Evolutionary conservation across 2,797 vertebrate species (phyloP), one percentile per base, ranked within the genome.

Genomic region (Margarornis squamiger): DNA sequence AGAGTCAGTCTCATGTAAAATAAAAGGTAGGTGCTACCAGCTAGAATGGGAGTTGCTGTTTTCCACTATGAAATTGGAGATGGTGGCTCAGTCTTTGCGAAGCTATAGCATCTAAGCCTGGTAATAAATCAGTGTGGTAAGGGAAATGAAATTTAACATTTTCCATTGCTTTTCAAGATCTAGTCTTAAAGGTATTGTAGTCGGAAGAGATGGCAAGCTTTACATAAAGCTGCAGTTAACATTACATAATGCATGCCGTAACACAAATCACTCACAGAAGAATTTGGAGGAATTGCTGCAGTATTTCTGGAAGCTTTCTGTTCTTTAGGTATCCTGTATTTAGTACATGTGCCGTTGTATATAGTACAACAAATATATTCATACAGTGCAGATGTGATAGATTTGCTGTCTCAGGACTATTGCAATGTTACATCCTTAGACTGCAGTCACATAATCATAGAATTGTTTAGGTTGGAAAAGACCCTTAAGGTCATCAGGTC

Each of bases 1-100:
- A 45, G 86, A 78, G 88, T 88, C 57, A 48, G 24, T 85, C 36
- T 89, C 52, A 49, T 72, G 36, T 72, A 30, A 92, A 95, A 78
- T 77, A 62, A 58, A 73, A 92, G 46, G 9, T 91, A 63, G 77
- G 36, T 67, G 12, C 82, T 81, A 3, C 27, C 26, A 66, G 26
- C 41, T 78, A 51, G 65, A 83, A 45, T 22, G 57, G 20, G 36
- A 62, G 34, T 70, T 77, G 46, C 32, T 70, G 12, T 59, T 93
- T 88, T 85, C 34, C 12, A 3, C 62, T 86, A 4, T 45, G 54
- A 88, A 86, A 59, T 45, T 67, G 32, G 59, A 91, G 58, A 52
- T 55, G 22, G 43, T 68, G 1, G 0, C 49, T 86, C 3, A 8
- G 3, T 86, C 62, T 62, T 78, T 43, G 7, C 0, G 0, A 85